These are phyloP conservation scores for Tenthredo notha DNA, from an alignment of 2,888 invertebrate species.

Conservation along the genomic window DNA sequence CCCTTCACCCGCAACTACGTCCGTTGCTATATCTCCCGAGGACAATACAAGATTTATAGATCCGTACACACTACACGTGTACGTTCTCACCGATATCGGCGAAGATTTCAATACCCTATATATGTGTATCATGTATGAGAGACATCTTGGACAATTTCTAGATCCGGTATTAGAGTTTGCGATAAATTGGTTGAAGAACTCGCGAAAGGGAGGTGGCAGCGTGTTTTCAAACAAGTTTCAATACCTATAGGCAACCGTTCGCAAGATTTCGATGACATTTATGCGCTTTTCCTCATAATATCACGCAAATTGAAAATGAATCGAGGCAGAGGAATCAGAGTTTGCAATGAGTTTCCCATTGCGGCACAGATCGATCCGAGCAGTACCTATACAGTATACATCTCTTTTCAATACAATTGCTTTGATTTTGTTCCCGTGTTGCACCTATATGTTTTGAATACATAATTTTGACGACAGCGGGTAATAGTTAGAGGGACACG, in stretches of 20 bases:
- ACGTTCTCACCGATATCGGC: neutral
- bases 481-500: neutral
- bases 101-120: neutral
- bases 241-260: neutral
- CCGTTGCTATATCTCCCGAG: neutral
- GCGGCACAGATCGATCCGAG: neutral
- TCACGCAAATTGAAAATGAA: neutral
- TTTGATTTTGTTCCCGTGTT: too few species aligned
- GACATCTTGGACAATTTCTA: neutral
- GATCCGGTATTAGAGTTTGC: neutral
- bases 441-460: too few species aligned
- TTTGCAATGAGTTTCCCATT: neutral
- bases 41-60: neutral
- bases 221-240: neutral
- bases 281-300: neutral
- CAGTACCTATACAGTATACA: too few species aligned
- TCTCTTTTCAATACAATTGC: too few species aligned
- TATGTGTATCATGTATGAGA: neutral
- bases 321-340: neutral
- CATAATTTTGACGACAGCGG: neutral
- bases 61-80: neutral
- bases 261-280: neutral
- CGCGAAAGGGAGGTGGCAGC: neutral
- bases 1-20: neutral
- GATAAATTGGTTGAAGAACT: neutral